phyloP scores from a whole-genome alignment of 1,140 invertebrate genomes.

The Ostrea edulis region DNA sequence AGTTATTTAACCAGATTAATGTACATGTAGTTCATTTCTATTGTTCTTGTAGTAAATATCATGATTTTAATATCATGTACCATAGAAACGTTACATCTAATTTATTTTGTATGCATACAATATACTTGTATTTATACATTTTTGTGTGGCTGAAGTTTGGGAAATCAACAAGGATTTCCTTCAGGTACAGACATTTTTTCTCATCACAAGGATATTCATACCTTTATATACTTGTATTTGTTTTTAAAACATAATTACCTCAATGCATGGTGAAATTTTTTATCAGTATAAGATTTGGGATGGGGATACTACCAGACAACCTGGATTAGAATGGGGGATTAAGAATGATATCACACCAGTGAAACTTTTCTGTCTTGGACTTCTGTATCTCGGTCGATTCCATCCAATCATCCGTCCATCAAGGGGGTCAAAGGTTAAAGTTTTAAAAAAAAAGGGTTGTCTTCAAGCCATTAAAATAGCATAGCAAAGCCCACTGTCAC shows the following conservation, averaged over 20 bases:
- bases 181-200: neutral
- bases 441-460: conserved; percentile 17
- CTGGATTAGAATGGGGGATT: neutral
- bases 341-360: neutral
- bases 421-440: conserved; percentile 7
- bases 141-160: conserved; percentile 7
- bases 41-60: conserved; percentile 13
- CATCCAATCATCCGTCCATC: conserved; percentile 37
- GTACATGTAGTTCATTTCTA: conserved; percentile 12
- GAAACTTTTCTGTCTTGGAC: conserved; percentile 28
- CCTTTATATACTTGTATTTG: neutral
- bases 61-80: neutral
- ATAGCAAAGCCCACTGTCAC: neutral
- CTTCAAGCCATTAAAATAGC: neutral
- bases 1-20: conserved; percentile 33
- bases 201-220: neutral
- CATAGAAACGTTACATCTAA: conserved; percentile 5
- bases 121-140: conserved; percentile 8
- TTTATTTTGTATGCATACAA: conserved; percentile 30
- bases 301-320: conserved; percentile 6
- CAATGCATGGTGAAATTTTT: neutral
- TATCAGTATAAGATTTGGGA: neutral
- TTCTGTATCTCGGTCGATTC: conserved; percentile 27
- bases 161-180: conserved; percentile 11
- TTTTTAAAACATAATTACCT: conserved; percentile 20